phyloP scores from a whole-genome alignment of 2,888 invertebrate species.

The Nudaria mundana region DNA sequence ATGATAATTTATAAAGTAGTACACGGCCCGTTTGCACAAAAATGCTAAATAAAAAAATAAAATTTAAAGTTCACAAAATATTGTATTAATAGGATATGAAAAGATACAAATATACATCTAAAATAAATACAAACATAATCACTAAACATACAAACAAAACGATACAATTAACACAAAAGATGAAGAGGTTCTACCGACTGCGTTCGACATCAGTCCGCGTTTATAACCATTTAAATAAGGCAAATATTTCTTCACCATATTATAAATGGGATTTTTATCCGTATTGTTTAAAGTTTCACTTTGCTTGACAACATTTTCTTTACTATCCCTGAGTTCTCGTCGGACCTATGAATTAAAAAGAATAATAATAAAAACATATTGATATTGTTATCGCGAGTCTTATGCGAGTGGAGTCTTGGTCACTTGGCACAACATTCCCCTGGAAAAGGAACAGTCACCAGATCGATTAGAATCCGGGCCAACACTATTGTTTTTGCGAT shows the following conservation, averaged over 20 bases:
- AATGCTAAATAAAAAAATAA: background rate
- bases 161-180: slow-evolving; percentile 19
- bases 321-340: slow-evolving; percentile 22
- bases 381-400: too few relatives aligned
- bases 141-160: slow-evolving; percentile 20
- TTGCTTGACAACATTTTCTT: background rate
- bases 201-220: slow-evolving; percentile 30
- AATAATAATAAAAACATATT: background rate
- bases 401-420: too few relatives aligned
- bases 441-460: too few relatives aligned
- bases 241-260: slow-evolving; percentile 58
- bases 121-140: slow-evolving; percentile 15
- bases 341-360: slow-evolving; percentile 33
- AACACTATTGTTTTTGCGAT: too few relatives aligned
- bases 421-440: too few relatives aligned
- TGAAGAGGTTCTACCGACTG: slow-evolving; percentile 8
- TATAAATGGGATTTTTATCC: slow-evolving; percentile 49
- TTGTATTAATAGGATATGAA: slow-evolving; percentile 19
- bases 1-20: background rate
- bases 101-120: slow-evolving; percentile 13
- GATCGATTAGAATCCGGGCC: too few relatives aligned
- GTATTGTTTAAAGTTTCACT: too few relatives aligned
- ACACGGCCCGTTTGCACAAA: too few relatives aligned
- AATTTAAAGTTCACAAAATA: slow-evolving; percentile 3
- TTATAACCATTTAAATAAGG: slow-evolving; percentile 60